These are phyloP conservation scores for Pygathrix nemaeus DNA, from an alignment of 2,113 vertebrate species.

Conservation along the genomic window DNA sequence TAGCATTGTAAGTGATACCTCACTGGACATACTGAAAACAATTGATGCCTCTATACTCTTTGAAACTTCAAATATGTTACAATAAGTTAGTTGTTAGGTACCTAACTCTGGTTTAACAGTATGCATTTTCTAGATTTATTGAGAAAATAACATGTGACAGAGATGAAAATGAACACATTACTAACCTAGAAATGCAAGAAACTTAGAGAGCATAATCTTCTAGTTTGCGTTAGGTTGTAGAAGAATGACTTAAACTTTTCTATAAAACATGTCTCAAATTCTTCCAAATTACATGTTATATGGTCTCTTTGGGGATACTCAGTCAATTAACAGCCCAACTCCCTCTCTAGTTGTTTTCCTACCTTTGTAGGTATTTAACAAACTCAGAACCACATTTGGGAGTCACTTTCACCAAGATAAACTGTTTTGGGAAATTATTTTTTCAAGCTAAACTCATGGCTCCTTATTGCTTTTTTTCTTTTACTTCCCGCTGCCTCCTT, in stretches of 20 bases:
- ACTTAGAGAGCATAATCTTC: neutral
- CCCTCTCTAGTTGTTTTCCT: neutral
- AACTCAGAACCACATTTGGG: neutral
- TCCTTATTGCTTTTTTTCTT: neutral
- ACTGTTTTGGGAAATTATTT: neutral
- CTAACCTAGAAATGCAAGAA: neutral
- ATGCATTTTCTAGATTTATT: neutral
- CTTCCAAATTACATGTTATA: neutral
- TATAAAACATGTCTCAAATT: neutral
- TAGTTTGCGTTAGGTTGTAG: neutral
- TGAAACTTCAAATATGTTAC: neutral
- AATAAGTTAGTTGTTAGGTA: neutral
- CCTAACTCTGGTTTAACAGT: neutral
- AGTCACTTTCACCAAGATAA: neutral
- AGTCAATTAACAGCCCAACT: neutral
- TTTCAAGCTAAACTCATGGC: neutral
- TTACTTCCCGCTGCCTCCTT: neutral
- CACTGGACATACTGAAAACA: neutral
- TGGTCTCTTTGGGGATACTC: neutral
- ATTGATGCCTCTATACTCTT: neutral
- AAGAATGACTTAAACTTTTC: neutral
- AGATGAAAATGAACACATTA: neutral
- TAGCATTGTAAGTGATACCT: neutral
- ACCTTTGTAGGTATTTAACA: neutral
- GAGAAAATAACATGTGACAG: neutral